These are phyloP conservation scores for Pristionchus mayeri DNA, from an alignment of 2,888 invertebrate species.

Conservation along the genomic window DNA sequence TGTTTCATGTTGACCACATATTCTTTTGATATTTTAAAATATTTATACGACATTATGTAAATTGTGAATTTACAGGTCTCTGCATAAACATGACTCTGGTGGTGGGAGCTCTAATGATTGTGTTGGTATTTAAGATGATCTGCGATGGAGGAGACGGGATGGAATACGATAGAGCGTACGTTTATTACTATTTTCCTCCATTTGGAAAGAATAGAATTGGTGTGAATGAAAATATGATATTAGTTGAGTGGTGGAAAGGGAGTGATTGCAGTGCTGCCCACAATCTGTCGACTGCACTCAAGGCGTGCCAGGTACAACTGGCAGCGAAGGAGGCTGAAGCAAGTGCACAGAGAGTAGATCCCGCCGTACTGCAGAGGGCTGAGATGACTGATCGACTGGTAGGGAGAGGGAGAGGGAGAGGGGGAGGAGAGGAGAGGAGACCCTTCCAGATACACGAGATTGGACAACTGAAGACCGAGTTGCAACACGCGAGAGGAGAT, in stretches of 20 bases:
- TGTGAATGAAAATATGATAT: no score
- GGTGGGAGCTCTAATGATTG: constrained; percentile 54
- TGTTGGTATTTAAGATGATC: constrained; percentile 52
- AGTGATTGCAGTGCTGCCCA: constrained; percentile 54
- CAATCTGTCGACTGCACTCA: constrained; percentile 54
- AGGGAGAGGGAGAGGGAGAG: not conserved
- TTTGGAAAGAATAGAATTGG: no score
- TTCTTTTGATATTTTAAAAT: no score
- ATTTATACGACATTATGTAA: no score
- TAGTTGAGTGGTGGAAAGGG: no score
- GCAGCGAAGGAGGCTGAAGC: constrained; percentile 19
- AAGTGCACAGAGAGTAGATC: not conserved
- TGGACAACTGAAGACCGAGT: constrained; percentile 14
- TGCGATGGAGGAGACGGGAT: constrained; percentile 56
- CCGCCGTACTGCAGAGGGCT: not conserved
- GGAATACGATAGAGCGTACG: constrained; percentile 57
- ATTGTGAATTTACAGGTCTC: constrained; percentile 54
- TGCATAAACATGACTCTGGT: constrained; percentile 59
- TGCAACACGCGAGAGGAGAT: constrained; percentile 24
- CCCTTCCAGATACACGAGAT: constrained; percentile 1
- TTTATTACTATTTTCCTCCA: no score
- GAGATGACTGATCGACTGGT: constrained; percentile 19
- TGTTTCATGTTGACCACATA: not conserved
- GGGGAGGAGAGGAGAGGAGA: not conserved
- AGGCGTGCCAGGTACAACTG: constrained; percentile 34